These are phyloP conservation scores for Zelleria hepariella DNA, from an alignment of 2,888 invertebrate species.

Conservation along the genomic window DNA sequence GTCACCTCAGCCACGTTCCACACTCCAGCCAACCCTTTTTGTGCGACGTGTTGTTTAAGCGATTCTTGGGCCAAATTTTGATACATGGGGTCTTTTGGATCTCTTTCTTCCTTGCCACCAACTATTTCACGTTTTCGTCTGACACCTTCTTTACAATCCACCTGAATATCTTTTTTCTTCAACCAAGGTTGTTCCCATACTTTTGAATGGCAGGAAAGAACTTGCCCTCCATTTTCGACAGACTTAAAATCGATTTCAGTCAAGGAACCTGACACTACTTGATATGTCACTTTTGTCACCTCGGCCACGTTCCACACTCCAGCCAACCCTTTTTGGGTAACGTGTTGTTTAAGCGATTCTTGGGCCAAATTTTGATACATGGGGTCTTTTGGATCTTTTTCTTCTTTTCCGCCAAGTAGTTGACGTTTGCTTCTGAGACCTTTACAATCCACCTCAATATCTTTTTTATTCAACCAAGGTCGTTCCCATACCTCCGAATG, in stretches of 20 bases:
- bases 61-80: constrained; percentile 26
- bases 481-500: constrained; percentile 19
- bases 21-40: constrained; percentile 19
- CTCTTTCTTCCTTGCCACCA: constrained; percentile 10
- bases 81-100: constrained; percentile 22
- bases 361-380: constrained; percentile 18
- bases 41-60: constrained; percentile 20
- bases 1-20: constrained; percentile 34
- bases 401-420: constrained; percentile 9
- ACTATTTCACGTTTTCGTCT: constrained; percentile 3
- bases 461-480: constrained; percentile 18
- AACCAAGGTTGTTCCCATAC: background rate
- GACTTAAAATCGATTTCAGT: constrained; percentile 56
- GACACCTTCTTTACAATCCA: background rate
- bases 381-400: constrained; percentile 18
- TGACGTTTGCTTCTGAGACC: constrained; percentile 8
- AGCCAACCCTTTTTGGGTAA: constrained; percentile 10
- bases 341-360: constrained; percentile 21
- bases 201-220: constrained; percentile 1
- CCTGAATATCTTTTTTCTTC: constrained; percentile 2
- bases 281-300: constrained; percentile 38
- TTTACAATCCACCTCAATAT: constrained; percentile 22
- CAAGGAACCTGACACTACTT: constrained; percentile 57
- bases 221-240: background rate
- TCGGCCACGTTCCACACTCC: constrained; percentile 22